A percentile compares a stretch with the other conserved stretches of the same genome.
These are phyloP conservation scores for Sarcophilus harrisii DNA, from an alignment of 2,797 vertebrate genomes.

Conservation along the genomic window DNA sequence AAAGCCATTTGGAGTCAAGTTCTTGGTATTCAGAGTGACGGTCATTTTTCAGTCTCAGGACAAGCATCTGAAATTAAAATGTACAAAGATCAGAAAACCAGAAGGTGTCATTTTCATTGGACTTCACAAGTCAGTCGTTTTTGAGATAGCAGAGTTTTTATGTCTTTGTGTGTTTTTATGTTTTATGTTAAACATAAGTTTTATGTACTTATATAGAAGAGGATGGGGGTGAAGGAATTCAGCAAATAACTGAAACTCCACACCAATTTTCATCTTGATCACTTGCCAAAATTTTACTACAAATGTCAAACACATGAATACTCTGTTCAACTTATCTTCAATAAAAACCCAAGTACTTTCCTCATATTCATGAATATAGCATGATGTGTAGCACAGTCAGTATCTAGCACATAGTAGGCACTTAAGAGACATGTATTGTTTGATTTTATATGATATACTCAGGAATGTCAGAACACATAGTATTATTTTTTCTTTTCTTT, in stretches of 20 bases:
- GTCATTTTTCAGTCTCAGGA: conserved; percentile 5
- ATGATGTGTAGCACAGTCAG: not conserved
- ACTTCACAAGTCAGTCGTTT: conserved; percentile 24
- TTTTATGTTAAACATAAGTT: too few species aligned
- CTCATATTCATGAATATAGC: conserved; percentile 59
- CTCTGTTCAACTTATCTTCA: conserved; percentile 72
- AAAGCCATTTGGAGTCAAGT: not conserved
- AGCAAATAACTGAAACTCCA: conserved; percentile 73
- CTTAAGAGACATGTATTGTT: not conserved
- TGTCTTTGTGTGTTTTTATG: not conserved
- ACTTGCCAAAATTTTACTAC: conserved; percentile 76
- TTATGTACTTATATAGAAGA: not conserved
- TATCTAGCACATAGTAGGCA: not conserved
- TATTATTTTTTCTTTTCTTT: not conserved
- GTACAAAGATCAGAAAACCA: conserved; percentile 63
- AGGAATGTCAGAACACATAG: not conserved
- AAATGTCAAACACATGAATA: conserved; percentile 80
- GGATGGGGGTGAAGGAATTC: conserved; percentile 20
- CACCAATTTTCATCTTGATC: conserved; percentile 79
- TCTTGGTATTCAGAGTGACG: conserved; percentile 46
- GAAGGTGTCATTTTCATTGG: conserved; percentile 60
- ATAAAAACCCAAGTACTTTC: conserved; percentile 68
- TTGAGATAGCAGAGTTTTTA: conserved; percentile 42
- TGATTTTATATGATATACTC: not conserved
- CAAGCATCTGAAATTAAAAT: conserved; percentile 62